A percentile compares a stretch with the other conserved stretches of the same genome.
These are phyloP conservation scores for Anoura caudifer DNA, from an alignment of 2,113 vertebrate species.

Conservation along the genomic window DNA sequence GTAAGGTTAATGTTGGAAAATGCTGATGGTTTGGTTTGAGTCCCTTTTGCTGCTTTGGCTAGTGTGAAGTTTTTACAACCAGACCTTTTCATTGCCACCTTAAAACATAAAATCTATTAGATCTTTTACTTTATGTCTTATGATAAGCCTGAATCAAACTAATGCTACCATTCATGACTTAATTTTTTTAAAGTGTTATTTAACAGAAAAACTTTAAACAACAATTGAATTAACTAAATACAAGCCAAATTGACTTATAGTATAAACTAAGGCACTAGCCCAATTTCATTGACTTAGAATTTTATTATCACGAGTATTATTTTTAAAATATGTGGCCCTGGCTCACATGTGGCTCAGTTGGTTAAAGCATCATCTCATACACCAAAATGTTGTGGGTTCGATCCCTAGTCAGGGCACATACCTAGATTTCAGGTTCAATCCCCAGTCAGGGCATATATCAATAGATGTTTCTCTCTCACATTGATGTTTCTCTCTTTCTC, in stretches of 20 bases:
- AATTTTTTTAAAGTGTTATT: background rate
- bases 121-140: conserved; percentile 5
- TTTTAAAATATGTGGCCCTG: background rate
- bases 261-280: background rate
- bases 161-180: background rate
- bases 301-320: background rate
- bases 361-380: no score
- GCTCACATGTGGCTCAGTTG: no score
- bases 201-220: conserved; percentile 32
- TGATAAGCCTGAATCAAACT: background rate
- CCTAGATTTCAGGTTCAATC: no score
- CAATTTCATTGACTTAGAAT: conserved; percentile 25
- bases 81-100: background rate
- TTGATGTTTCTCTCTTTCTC: no score
- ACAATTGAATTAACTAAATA: background rate
- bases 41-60: background rate
- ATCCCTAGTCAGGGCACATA: no score
- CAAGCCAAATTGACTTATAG: conserved; percentile 28
- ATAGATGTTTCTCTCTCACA: no score
- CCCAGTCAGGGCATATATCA: no score
- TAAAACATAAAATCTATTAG: background rate
- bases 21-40: background rate
- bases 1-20: background rate
- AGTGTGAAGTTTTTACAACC: background rate
- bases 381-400: no score